phyloP scores from a whole-genome alignment of 2,888 invertebrate species.

The Chrysotoxum bicinctum region DNA sequence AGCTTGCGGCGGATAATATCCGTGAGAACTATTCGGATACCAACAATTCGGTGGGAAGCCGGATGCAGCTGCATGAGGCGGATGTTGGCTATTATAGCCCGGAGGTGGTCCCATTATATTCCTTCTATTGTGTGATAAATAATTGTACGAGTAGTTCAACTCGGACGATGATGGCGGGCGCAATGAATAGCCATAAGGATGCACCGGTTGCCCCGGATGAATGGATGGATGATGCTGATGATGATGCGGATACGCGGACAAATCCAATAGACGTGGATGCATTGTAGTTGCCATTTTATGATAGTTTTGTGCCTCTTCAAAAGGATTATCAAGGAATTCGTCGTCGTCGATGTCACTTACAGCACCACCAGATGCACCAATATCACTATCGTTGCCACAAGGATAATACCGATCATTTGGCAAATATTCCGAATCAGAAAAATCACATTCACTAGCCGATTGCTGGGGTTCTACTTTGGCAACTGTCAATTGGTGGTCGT shows the following conservation, averaged over 20 bases:
- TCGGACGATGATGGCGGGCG: slow-evolving; percentile 76
- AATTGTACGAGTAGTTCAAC: slow-evolving; percentile 77
- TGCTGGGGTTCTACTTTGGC: slow-evolving; percentile 27
- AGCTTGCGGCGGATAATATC: slow-evolving; percentile 36
- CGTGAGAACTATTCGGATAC: slow-evolving; percentile 76
- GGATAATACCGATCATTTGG: slow-evolving; percentile 61
- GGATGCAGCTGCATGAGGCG: slow-evolving; percentile 11
- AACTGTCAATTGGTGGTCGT: background rate
- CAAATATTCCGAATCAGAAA: slow-evolving; percentile 58
- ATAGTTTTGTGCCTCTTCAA: slow-evolving; percentile 21
- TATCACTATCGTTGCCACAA: slow-evolving; percentile 54
- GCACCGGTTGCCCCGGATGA: slow-evolving; percentile 1
- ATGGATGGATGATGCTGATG: slow-evolving; percentile 17
- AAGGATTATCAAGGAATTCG: slow-evolving; percentile 31
- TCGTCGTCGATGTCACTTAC: slow-evolving; percentile 45
- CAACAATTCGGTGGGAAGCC: slow-evolving; percentile 78
- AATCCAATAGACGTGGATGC: slow-evolving; percentile 53
- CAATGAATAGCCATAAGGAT: slow-evolving; percentile 27
- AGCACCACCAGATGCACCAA: slow-evolving; percentile 39
- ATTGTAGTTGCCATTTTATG: slow-evolving; percentile 52
- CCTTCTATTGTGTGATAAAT: slow-evolving; percentile 60
- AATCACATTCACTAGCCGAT: slow-evolving; percentile 43
- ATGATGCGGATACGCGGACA: slow-evolving; percentile 34
- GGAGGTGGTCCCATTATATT: slow-evolving; percentile 59
- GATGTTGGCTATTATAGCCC: slow-evolving; percentile 28